Evolutionary conservation across 2,888 invertebrate genomes (phyloP), one percentile per base, ranked within the genome.

Genomic region (Itoplectis maculator): DNA sequence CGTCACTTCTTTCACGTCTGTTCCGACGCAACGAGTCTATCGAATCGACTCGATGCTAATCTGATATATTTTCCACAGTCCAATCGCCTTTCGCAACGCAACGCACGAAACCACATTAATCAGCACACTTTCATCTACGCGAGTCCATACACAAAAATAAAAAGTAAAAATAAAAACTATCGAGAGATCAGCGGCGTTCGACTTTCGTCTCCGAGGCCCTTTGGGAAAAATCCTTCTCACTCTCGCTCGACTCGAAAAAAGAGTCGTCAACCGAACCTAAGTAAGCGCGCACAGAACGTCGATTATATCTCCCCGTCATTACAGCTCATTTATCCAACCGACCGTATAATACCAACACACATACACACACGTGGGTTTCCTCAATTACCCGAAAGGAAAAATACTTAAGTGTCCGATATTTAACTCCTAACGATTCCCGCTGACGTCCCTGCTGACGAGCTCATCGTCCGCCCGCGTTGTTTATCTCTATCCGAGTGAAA

Each of bases 401-500:
- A 37, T 42, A 42, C 40, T 63, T 63, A 63, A 40, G 63, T 11
- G 15, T 2, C 40, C 63, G 13, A 47, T 23, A 45, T 29, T 8
- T 59, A 15, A 59, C 15, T 15, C 40, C 47, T 59, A 59, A 56
- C 35, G 45, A 59, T 35, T 23, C 20, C 13, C 40, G n/a, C n/a
- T 18, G 63, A 42, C 54, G 69, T 8, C 4, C 23, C 45, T 23
- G n/a, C 29, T 29, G 23, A 45, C 56, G 45, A 56, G 45, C 9
- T 23, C 45, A 51, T 51, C 20, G 29, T 59, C 47, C 45, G 35
- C 1, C n/a, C n/a, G 61, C 9, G 45, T 45, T 72, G 59, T 69
- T 69, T 35, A 49, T 69, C 51, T 49, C 65, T 59, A 65, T 20
- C 65, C 45, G 35, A 51, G 81, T 77, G 61, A 73, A 72, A 72